phyloP scores from a whole-genome alignment of 2,888 invertebrate species.

The Cristatella mucedo region DNA sequence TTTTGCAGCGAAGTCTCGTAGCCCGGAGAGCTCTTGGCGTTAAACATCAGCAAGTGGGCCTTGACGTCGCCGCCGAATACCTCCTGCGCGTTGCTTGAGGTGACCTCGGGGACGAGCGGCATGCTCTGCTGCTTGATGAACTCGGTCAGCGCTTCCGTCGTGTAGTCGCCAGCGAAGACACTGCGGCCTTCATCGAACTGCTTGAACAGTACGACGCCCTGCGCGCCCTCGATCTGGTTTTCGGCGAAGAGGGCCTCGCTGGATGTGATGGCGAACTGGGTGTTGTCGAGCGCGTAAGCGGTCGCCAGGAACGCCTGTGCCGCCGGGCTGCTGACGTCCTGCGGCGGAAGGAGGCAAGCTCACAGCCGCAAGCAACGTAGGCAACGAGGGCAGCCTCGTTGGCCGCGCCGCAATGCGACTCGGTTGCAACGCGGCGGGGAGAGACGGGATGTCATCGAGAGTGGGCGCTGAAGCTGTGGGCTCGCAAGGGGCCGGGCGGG shows the following conservation, averaged over 20 bases:
- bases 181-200: slow-evolving; percentile 13
- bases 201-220: slow-evolving; percentile 23
- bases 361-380: not conserved
- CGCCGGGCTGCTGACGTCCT: slow-evolving; percentile 1
- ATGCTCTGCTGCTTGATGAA: slow-evolving; percentile 66
- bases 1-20: slow-evolving; percentile 62
- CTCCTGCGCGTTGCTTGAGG: slow-evolving; percentile 65
- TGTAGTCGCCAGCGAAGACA: slow-evolving; percentile 39
- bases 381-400: no score
- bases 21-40: slow-evolving; percentile 55
- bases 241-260: slow-evolving; percentile 59
- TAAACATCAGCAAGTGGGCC: slow-evolving; percentile 76
- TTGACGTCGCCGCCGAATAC: slow-evolving; percentile 92
- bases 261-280: slow-evolving; percentile 64
- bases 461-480: no score
- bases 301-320: slow-evolving; percentile 2
- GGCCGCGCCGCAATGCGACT: no score
- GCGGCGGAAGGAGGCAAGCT: not conserved
- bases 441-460: no score
- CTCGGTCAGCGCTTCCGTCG: slow-evolving; percentile 51
- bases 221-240: slow-evolving; percentile 57
- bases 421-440: no score
- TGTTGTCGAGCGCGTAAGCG: slow-evolving; percentile 50
- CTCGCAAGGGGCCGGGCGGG: no score
- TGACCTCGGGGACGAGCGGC: slow-evolving; percentile 77